A percentile compares a stretch with the other conserved stretches of the same genome.
phyloP scores from a whole-genome alignment of 1,140 invertebrate genomes.

The Ostrea denselamellosa region DNA sequence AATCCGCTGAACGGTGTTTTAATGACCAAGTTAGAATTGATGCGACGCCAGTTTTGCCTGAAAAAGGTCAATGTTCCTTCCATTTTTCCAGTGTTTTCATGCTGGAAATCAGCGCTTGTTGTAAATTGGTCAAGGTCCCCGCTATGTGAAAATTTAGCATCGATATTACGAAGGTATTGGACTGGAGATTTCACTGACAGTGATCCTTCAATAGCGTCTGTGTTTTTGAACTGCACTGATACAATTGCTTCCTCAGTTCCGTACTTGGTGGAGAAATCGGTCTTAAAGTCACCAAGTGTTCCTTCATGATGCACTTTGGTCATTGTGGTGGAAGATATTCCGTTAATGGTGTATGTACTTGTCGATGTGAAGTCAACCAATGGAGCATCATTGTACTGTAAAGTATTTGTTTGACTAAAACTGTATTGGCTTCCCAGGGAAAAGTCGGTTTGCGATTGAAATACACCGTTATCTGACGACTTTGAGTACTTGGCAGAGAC shows the following conservation, averaged over 20 bases:
- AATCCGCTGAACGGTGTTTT: background rate
- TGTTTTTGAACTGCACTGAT: slow-evolving; percentile 19
- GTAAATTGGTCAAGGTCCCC: slow-evolving; percentile 55
- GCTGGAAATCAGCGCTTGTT: slow-evolving; percentile 41
- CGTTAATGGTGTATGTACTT: slow-evolving; percentile 5
- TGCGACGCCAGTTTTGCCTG: background rate
- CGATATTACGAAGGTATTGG: slow-evolving; percentile 47
- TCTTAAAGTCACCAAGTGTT: background rate
- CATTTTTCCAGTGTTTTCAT: slow-evolving; percentile 15
- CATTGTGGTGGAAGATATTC: background rate
- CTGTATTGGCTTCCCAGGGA: background rate
- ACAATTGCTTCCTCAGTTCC: background rate
- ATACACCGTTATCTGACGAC: background rate
- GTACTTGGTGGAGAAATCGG: background rate
- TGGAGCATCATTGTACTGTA: background rate
- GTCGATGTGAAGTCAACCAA: slow-evolving; percentile 16
- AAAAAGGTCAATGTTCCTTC: slow-evolving; percentile 39
- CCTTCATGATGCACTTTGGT: background rate
- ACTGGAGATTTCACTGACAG: slow-evolving; percentile 44
- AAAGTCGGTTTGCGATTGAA: background rate
- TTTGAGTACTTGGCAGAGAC: background rate
- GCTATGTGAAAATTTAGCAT: slow-evolving; percentile 55
- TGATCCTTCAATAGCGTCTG: background rate
- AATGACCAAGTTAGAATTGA: background rate
- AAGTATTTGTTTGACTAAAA: background rate